phyloP scores from a whole-genome alignment of 2,888 invertebrate species.

The Tenthredo livida region DNA sequence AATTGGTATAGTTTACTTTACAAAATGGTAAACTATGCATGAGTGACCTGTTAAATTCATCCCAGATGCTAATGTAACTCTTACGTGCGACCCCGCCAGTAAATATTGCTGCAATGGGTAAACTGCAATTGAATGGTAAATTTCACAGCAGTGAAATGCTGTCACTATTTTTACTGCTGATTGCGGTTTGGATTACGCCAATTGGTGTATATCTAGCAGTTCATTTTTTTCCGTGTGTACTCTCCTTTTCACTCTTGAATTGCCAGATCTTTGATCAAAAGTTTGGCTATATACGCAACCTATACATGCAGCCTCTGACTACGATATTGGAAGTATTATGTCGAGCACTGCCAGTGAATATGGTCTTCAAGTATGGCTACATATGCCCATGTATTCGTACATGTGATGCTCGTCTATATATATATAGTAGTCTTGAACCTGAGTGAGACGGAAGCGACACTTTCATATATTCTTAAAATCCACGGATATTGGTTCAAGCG shows the following conservation, averaged over 20 bases:
- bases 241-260: background rate
- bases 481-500: constrained; percentile 41
- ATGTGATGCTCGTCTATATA: background rate
- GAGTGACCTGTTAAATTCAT: too few relatives aligned
- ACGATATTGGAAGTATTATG: constrained; percentile 22
- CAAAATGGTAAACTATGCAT: too few relatives aligned
- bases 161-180: too few relatives aligned
- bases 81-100: too few relatives aligned
- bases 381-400: background rate
- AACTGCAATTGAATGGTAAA: too few relatives aligned
- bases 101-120: too few relatives aligned
- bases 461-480: constrained; percentile 43
- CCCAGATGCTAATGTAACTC: too few relatives aligned
- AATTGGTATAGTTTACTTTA: too few relatives aligned
- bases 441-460: constrained; percentile 38
- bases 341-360: constrained; percentile 13
- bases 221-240: too few relatives aligned
- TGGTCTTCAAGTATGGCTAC: constrained; percentile 23
- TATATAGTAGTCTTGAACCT: background rate
- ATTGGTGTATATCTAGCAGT: too few relatives aligned
- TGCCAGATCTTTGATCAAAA: constrained; percentile 8
- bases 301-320: background rate
- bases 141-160: too few relatives aligned
- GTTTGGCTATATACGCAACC: constrained; percentile 18
- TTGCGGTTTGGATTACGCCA: too few relatives aligned